Base-by-base conservation (phyloP, 2,888 invertebrate species). In the Cosmia pyralina region DNA sequence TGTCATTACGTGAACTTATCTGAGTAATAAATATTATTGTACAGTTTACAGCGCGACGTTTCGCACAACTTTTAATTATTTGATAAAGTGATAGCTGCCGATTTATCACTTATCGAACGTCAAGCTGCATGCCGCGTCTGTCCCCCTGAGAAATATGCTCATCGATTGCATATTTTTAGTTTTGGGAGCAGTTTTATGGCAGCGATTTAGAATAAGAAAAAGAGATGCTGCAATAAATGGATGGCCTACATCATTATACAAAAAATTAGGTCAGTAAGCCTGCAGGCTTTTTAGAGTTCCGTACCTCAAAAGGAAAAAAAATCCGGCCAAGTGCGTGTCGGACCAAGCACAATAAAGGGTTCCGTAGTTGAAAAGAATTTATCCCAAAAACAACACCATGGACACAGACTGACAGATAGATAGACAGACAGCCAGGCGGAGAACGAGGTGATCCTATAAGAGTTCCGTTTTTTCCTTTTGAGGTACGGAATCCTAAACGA, bases 11-110 rank as follows among this genome's bases (percentile, higher is more conserved):
- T 72, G 50, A 72, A 83, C 73, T 79, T 81, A 79, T 72, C 75
- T 75, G 10, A 44, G 69, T 76, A 77, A 80, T 86, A 82, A 82
- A 85, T 85, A 86, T 82, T 48, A 71, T 69, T 82, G 46, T 69
- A 67, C 67, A 87, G 69, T 86, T 86, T 73, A 66, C 50, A 79
- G 58, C 69, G 58, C 44, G 41, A 67, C 41, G 55, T 66, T 71
- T 48, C 46, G 41, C 60, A 67, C 55, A 58, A 86, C 38, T 71
- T 77, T 75, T 73, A 69, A 79, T 77, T 72, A 60, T 77, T 64
- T 69, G 38, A 69, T 73, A 73, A 60, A 73, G 64, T 72, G 62
- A 72, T 72, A 67, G 57, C 69, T 34, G 10, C 50, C 69, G 34
- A 75, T 83, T 72, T 85, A 83, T 68, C 67, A 80, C 69, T 81